Conservation (phyloP, 37 sponge, comb jelly and placozoan genomes). For the Ianthella basta region DNA sequence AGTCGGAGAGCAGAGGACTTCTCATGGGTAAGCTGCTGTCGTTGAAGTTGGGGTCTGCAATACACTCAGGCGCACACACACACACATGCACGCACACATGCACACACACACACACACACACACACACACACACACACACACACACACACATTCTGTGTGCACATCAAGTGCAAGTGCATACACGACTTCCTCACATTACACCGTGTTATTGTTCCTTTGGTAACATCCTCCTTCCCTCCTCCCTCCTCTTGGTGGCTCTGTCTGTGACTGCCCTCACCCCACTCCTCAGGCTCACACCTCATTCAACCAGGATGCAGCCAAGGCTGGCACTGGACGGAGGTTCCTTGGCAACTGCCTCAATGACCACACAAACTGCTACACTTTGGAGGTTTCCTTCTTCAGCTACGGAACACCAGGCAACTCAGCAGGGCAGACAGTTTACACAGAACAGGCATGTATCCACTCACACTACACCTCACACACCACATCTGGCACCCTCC, state of each 20-base stretch:
- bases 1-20: constrained; percentile 85
- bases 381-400: constrained; percentile 96
- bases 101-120: too few species aligned
- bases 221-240: too few species aligned
- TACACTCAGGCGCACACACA: too few species aligned
- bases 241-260: too few species aligned
- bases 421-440: constrained; percentile 43
- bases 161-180: too few species aligned
- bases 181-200: too few species aligned
- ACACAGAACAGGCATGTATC: constrained; percentile 85
- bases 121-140: too few species aligned
- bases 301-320: constrained; percentile 92
- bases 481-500: neutral
- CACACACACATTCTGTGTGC: too few species aligned
- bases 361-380: constrained; percentile 87
- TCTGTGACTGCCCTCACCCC: too few species aligned
- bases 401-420: constrained; percentile 64
- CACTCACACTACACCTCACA: neutral
- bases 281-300: constrained; percentile 76
- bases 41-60: too few species aligned
- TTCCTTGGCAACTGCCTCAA: constrained; percentile 80
- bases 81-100: too few species aligned
- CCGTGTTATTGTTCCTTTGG: too few species aligned
- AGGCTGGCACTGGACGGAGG: constrained; percentile 95
- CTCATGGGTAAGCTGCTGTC: constrained; percentile 73